Base-by-base conservation (phyloP, 2,888 invertebrate genomes). In the Epistrophe eligans region DNA sequence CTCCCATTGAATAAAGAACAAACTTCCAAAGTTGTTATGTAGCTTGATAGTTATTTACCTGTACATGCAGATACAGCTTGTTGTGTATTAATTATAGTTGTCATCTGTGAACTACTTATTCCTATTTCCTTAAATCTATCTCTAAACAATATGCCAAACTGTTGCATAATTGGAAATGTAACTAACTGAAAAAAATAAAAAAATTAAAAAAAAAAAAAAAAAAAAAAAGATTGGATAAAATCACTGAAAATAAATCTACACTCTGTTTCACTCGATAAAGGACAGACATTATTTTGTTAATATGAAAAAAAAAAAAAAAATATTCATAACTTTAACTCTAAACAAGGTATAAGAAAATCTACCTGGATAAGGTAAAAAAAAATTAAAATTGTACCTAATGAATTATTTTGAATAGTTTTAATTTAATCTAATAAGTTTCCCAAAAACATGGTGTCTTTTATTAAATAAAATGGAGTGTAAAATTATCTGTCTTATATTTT, bases 61-160 rank as follows among this genome's bases (percentile, higher is more conserved):
- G 95, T 95, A 93, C 95, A 95, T 89, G 96, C 94, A 90, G 95
- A 95, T 89, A 96, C 94, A 38, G 96, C 96, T 50, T 95, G 94
- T 93, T 96, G 95, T 91, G 95, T 94, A 93, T 96, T 96, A 91
- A 96, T 95, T 89, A 96, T 95, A 60, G 95, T 95, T 32, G 96
- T 95, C 74, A 95, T 95, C 93, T 96, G 93, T 19, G 96, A 94
- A 88, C 94, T 95, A 90, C 93, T 93, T 90, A 96, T 95, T 88
- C 95, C 95, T 74, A 96, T 92, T 1, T 92, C 91, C 1, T 91
- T 81, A 90, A 96, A 95, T 90, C 94, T 94, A 90, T 95, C 95
- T 7, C 95, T 94, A 91, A 96, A 96, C 45, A 96, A 93, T 38
- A 96, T 93, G 2, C 96, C 96, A 90, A 96, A 96, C 90, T 95